Evolutionary conservation across 1,140 invertebrate species (phyloP).

Genomic region (Drosophila lacteicornis): DNA sequence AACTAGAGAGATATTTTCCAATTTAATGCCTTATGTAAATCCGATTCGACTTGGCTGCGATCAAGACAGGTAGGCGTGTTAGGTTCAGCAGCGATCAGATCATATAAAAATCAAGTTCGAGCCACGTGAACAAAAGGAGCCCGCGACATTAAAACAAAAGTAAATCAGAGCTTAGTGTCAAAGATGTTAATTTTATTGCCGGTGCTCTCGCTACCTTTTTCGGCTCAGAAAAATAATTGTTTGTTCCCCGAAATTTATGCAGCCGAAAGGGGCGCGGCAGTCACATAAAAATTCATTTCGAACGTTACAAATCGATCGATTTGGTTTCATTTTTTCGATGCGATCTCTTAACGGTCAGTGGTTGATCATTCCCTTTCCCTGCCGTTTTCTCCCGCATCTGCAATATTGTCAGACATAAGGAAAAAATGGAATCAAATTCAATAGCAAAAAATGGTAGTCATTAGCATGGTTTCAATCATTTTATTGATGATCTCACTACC

Average conservation of each 20-base stretch:
- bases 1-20: constrained; percentile 30
- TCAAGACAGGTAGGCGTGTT: constrained; percentile 73
- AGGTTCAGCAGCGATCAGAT: constrained; percentile 37
- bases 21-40: constrained; percentile 68
- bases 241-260: constrained; percentile 62
- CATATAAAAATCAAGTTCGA: constrained; percentile 64
- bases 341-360: constrained; percentile 69
- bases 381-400: constrained; percentile 62
- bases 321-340: constrained; percentile 57
- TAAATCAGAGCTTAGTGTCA: constrained; percentile 84
- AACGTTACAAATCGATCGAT: constrained; percentile 62
- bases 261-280: constrained; percentile 65
- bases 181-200: constrained; percentile 80
- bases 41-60: constrained; percentile 65
- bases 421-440: constrained; percentile 50
- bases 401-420: constrained; percentile 25
- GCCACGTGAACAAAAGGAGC: constrained; percentile 61
- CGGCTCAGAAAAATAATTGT: constrained; percentile 18
- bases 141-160: constrained; percentile 82
- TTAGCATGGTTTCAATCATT: constrained; percentile 80
- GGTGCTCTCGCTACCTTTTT: constrained; percentile 69
- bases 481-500: constrained; percentile 73
- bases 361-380: constrained; percentile 34
- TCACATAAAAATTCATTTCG: constrained; percentile 67
- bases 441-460: constrained; percentile 67